phyloP scores from a whole-genome alignment of 2,888 invertebrate genomes.

The Mylabris sibirica region DNA sequence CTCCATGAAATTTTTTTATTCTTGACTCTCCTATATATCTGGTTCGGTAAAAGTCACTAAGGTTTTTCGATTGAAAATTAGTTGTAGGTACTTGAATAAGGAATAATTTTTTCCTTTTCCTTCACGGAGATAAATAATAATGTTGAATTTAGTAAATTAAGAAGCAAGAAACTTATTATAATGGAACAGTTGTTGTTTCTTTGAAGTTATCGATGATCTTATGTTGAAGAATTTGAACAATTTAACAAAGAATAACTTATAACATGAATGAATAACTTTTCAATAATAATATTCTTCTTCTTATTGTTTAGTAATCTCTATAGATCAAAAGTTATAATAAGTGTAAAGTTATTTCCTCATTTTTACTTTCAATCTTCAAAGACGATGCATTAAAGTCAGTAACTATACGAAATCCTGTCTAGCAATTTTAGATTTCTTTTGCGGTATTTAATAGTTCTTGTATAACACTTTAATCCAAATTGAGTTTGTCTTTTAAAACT shows the following conservation, averaged over 20 bases:
- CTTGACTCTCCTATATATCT: constrained; percentile 32
- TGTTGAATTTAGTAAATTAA: background rate
- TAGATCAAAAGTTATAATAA: background rate
- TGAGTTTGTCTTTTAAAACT: constrained; percentile 54
- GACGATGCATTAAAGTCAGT: background rate
- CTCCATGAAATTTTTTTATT: constrained; percentile 45
- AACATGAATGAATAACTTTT: background rate
- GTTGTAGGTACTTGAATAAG: background rate
- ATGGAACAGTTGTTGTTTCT: background rate
- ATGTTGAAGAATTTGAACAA: background rate
- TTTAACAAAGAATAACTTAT: background rate
- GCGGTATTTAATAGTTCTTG: constrained; percentile 49
- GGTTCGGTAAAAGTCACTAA: constrained; percentile 40
- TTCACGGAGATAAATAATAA: background rate
- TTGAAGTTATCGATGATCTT: background rate
- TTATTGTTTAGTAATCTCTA: background rate
- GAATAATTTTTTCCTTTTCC: no score
- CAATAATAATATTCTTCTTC: background rate
- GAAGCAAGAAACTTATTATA: background rate
- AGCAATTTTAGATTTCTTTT: constrained; percentile 36
- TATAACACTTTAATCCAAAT: constrained; percentile 57
- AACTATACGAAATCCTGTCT: constrained; percentile 21
- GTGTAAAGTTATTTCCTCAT: background rate
- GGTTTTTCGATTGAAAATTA: constrained; percentile 23
- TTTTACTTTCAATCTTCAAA: background rate